phyloP scores from a whole-genome alignment of 2,888 invertebrate species.

The Lamellibrachia satsuma region DNA sequence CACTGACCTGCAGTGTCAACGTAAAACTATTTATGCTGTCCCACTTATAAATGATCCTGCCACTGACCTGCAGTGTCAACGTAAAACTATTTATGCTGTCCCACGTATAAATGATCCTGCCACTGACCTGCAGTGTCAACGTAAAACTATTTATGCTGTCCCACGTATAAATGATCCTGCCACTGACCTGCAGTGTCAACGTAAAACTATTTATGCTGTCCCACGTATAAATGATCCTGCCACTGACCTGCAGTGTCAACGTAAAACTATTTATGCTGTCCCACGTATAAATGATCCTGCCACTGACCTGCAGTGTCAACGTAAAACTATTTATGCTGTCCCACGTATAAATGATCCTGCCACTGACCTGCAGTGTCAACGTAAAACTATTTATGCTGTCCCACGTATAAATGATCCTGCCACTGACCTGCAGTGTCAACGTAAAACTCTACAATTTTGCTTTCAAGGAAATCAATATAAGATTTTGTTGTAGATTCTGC shows the following conservation, averaged over 20 bases:
- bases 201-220: background rate
- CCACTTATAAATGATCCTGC: no score
- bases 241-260: background rate
- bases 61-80: no score
- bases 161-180: background rate
- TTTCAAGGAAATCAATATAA: no score
- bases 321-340: background rate
- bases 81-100: no score
- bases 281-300: background rate
- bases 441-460: background rate
- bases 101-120: no score
- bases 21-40: no score
- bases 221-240: background rate
- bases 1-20: no score
- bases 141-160: background rate
- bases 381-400: background rate
- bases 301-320: background rate
- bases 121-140: no score
- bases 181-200: background rate
- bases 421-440: background rate
- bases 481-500: no score
- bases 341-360: background rate
- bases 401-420: background rate
- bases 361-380: background rate
- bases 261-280: background rate